These are phyloP conservation scores for Merluccius polli DNA, from an alignment of 2,797 vertebrate genomes.

Conservation along the genomic window DNA sequence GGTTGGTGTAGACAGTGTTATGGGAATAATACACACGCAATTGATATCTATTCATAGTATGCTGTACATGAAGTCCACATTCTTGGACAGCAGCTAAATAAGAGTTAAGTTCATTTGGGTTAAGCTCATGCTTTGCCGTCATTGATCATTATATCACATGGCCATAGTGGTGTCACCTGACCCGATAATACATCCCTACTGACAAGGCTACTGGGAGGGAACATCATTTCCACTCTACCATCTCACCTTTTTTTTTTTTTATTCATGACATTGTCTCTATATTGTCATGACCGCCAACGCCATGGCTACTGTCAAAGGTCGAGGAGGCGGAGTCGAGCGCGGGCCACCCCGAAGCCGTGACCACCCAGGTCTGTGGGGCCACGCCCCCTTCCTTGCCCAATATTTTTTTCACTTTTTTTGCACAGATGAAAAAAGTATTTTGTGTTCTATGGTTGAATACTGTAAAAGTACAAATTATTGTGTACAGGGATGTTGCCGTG, in stretches of 20 bases:
- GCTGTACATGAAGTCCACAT: background rate
- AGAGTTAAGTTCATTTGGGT: background rate
- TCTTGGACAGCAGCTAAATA: background rate
- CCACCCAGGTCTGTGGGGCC: conserved; percentile 80
- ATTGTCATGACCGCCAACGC: conserved; percentile 71
- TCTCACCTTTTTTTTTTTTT: conserved; percentile 68
- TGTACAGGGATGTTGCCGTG: background rate
- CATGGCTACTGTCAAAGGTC: conserved; percentile 72
- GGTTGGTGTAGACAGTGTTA: no score
- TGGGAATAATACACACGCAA: no score
- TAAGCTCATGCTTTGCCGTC: background rate
- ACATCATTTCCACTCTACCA: conserved; percentile 75
- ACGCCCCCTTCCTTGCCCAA: conserved; percentile 41
- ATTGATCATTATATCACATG: background rate
- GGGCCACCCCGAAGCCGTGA: conserved; percentile 52
- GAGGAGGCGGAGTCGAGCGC: conserved; percentile 71
- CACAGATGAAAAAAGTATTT: background rate
- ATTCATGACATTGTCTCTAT: conserved; percentile 43
- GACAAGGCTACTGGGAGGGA: conserved; percentile 29
- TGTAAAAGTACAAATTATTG: background rate
- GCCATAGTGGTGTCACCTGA: background rate
- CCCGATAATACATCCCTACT: conserved; percentile 7
- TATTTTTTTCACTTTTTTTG: background rate
- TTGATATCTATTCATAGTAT: background rate
- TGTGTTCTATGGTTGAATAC: background rate